These are phyloP conservation scores for Speoplatyrhinus poulsoni DNA, from an alignment of 2,113 vertebrate species.

Conservation along the genomic window DNA sequence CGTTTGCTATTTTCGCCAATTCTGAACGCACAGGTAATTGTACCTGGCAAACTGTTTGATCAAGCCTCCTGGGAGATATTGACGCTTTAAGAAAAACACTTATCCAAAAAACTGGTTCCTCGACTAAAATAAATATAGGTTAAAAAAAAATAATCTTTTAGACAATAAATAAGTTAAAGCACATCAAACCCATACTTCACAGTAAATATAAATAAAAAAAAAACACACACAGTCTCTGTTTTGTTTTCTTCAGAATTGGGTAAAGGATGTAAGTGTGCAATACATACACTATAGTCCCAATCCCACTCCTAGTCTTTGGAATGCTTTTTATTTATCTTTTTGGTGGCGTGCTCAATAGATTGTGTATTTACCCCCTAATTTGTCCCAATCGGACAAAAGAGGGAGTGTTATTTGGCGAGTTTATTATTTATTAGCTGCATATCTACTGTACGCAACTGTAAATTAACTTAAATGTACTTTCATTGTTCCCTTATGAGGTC, in stretches of 20 bases:
- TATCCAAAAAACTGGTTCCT: slow-evolving; percentile 24
- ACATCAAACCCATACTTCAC: slow-evolving; percentile 66
- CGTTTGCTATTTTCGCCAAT: no score
- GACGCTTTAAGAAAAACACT: slow-evolving; percentile 15
- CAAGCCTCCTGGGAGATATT: not conserved
- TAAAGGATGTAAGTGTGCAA: slow-evolving; percentile 53
- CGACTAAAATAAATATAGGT: slow-evolving; percentile 60
- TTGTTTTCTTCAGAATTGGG: slow-evolving; percentile 18
- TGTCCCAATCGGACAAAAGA: slow-evolving; percentile 1
- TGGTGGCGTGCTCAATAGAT: slow-evolving; percentile 63
- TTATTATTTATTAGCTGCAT: slow-evolving; percentile 26
- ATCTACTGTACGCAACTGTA: not conserved
- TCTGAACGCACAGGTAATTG: not conserved
- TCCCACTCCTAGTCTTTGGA: slow-evolving; percentile 67
- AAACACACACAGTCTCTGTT: slow-evolving; percentile 8
- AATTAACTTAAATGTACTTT: not conserved
- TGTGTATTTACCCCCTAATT: slow-evolving; percentile 10
- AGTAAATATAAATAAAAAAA: slow-evolving; percentile 54
- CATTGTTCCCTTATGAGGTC: not conserved
- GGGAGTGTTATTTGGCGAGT: slow-evolving; percentile 57
- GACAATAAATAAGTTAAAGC: slow-evolving; percentile 68
- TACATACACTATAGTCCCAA: slow-evolving; percentile 16
- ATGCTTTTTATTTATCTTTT: slow-evolving; percentile 59
- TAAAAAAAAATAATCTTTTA: slow-evolving; percentile 3
- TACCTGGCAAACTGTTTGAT: slow-evolving; percentile 20